Percentiles rank a stretch among this genome's conserved stretches.
Evolutionary conservation across 2,888 invertebrate genomes (phyloP).

Genomic region (Plagodis dolabraria): DNA sequence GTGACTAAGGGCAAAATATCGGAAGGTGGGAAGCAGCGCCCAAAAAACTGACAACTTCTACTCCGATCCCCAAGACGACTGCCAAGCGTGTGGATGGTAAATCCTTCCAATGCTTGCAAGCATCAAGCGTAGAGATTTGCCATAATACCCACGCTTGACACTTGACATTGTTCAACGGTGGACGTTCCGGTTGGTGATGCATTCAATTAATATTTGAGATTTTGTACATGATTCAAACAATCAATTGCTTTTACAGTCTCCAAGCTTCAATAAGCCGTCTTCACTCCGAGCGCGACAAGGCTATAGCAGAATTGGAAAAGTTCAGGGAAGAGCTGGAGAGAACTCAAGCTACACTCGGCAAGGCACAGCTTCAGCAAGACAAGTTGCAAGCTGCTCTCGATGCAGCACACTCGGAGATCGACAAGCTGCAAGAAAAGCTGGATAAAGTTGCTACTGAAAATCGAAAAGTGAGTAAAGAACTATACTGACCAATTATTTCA

Average conservation of each 20-base stretch:
- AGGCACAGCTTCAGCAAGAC: slow-evolving; percentile 96
- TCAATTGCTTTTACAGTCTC: slow-evolving; percentile 71
- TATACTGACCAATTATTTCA: too few species aligned
- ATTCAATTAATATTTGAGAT: too few species aligned
- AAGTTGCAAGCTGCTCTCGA: slow-evolving; percentile 95
- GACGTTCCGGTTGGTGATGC: too few species aligned
- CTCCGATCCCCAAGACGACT: too few species aligned
- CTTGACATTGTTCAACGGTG: too few species aligned
- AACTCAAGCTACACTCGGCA: slow-evolving; percentile 94
- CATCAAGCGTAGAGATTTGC: too few species aligned
- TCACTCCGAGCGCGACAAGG: slow-evolving; percentile 95
- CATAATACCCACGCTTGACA: too few species aligned
- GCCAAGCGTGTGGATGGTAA: too few species aligned
- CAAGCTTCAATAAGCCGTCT: slow-evolving; percentile 93
- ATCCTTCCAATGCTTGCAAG: too few species aligned
- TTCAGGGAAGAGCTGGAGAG: slow-evolving; percentile 94
- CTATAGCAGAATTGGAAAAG: slow-evolving; percentile 93
- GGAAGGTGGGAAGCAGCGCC: too few species aligned
- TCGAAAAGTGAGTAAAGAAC: slow-evolving; percentile 87
- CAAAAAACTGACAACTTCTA: too few species aligned
- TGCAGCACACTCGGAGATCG: slow-evolving; percentile 95
- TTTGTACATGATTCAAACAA: not conserved
- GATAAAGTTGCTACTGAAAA: slow-evolving; percentile 93
- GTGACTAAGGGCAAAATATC: too few species aligned
- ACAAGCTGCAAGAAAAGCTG: slow-evolving; percentile 94